phyloP scores from a whole-genome alignment of 1,140 invertebrate species.

The Bombyx mori region ASM3026992v2 NC_085111.1:18678501-18679000 shows the following conservation, averaged over 20 bases:
- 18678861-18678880: constrained; percentile 27
- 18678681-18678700: constrained; percentile 60
- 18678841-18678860: constrained; percentile 19
- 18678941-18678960: constrained; percentile 32
- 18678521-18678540: constrained; percentile 37
- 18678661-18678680: constrained; percentile 36
- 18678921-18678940: constrained; percentile 40
- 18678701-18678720: constrained; percentile 64
- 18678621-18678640: constrained; percentile 19
- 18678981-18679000: constrained; percentile 5
- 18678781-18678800: constrained; percentile 65
- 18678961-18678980: constrained; percentile 12
- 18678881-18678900: constrained; percentile 47
- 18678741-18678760: constrained; percentile 46
- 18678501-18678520: constrained; percentile 39
- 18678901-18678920: constrained; percentile 49
- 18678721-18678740: constrained; percentile 52
- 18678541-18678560: constrained; percentile 48
- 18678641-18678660: constrained; percentile 19
- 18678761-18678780: constrained; percentile 64
- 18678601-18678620: constrained; percentile 8
- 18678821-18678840: constrained; percentile 15
- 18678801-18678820: constrained; percentile 12
- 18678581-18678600: constrained; percentile 30
- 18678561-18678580: constrained; percentile 50